These are phyloP conservation scores for Sinocyclocheilus maitianheensis DNA, from an alignment of 2,113 vertebrate genomes.

Conservation along the genomic window DNA sequence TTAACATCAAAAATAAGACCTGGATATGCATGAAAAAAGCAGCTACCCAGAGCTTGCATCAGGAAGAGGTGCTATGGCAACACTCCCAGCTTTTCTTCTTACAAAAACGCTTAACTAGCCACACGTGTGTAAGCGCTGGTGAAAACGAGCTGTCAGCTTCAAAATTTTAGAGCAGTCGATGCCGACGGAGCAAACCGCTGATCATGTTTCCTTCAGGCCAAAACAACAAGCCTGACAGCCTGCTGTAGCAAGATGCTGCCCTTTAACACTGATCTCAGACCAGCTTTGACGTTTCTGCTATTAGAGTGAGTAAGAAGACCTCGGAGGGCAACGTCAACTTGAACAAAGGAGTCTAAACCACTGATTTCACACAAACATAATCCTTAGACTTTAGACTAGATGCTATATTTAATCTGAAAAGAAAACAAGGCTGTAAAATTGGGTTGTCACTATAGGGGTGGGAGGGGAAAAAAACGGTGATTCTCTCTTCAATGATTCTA, in stretches of 20 bases:
- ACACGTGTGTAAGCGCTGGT: constrained; percentile 1
- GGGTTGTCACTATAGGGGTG: not conserved
- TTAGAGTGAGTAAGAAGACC: not conserved
- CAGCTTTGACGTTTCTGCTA: constrained; percentile 5
- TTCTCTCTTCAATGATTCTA: not conserved
- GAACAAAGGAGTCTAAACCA: not conserved
- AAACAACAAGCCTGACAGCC: constrained; percentile 32
- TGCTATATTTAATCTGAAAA: not conserved
- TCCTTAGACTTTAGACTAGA: not conserved
- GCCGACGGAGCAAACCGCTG: not conserved
- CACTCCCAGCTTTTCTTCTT: not conserved
- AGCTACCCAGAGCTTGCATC: not conserved
- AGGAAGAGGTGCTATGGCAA: constrained; percentile 19
- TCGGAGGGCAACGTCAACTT: not conserved
- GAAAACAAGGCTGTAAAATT: not conserved
- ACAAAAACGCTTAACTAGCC: constrained; percentile 13
- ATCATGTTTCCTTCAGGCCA: constrained; percentile 35
- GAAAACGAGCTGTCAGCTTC: constrained; percentile 26
- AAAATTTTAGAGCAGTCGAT: not conserved
- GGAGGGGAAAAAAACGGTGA: not conserved
- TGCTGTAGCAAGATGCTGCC: constrained; percentile 27
- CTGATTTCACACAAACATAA: not conserved
- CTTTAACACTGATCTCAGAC: constrained; percentile 27
- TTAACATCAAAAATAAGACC: constrained; percentile 8
- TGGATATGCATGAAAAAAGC: constrained; percentile 1